A percentile compares a stretch with the other conserved stretches of the same genome.
These are phyloP conservation scores for Laodelphax striatellus DNA, from an alignment of 1,140 invertebrate genomes.

Conservation along the genomic window DNA sequence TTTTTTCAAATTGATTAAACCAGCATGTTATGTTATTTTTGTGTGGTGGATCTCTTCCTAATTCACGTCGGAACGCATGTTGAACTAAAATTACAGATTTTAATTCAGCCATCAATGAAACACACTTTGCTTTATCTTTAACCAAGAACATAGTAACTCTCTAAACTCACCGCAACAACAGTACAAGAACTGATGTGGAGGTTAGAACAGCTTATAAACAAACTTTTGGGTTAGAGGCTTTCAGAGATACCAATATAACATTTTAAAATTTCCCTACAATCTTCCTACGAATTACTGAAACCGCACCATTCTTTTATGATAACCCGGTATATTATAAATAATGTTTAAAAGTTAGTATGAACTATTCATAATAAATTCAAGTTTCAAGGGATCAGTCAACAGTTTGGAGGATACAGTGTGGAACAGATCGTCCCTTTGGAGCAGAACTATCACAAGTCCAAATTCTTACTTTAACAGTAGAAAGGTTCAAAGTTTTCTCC, in stretches of 20 bases:
- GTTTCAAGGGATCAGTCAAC: too few species aligned
- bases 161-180: background rate
- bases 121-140: background rate
- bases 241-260: slow-evolving; percentile 3
- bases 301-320: background rate
- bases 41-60: background rate
- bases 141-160: background rate
- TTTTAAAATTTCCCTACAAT: background rate
- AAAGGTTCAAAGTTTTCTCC: too few species aligned
- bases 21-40: background rate
- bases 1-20: background rate
- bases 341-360: too few species aligned
- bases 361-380: too few species aligned
- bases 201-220: background rate
- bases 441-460: too few species aligned
- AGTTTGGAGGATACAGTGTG: too few species aligned
- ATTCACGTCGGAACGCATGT: background rate
- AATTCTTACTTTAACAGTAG: too few species aligned
- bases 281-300: slow-evolving; percentile 2
- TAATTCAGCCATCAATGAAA: background rate
- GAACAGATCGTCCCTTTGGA: too few species aligned
- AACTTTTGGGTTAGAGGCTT: background rate
- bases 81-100: slow-evolving; percentile 1
- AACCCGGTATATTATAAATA: too few species aligned
- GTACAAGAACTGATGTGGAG: background rate